Evolutionary conservation across 2,888 invertebrate species (phyloP).

Genomic region (Philhelius pedissequus): DNA sequence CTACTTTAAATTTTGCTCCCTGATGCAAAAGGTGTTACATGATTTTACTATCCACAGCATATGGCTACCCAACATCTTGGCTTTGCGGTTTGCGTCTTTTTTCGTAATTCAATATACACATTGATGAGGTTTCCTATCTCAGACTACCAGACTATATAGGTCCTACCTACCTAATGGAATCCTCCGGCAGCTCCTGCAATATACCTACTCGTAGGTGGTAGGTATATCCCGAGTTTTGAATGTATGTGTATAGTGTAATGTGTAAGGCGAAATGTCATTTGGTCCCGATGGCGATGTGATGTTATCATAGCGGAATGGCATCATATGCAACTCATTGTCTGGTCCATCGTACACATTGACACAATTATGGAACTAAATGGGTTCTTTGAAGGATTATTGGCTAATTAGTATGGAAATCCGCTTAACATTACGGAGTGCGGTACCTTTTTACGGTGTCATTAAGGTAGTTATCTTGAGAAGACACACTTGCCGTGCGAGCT

Average conservation of each 20-base stretch:
- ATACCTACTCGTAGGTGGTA: too few relatives aligned
- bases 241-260: not conserved
- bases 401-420: constrained; percentile 71
- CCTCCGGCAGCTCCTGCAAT: not conserved
- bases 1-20: constrained; percentile 51
- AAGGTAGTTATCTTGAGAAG: constrained; percentile 68
- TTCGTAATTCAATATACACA: constrained; percentile 52
- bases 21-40: constrained; percentile 61
- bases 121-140: not conserved
- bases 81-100: not conserved
- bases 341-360: not conserved
- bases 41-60: constrained; percentile 52
- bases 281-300: constrained; percentile 35
- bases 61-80: constrained; percentile 50
- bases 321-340: constrained; percentile 37
- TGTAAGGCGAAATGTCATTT: constrained; percentile 56
- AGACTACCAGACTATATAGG: not conserved
- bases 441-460: constrained; percentile 69
- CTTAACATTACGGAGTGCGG: constrained; percentile 66
- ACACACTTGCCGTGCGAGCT: constrained; percentile 33
- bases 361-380: constrained; percentile 52
- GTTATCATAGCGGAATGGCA: constrained; percentile 29
- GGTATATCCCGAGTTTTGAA: not conserved
- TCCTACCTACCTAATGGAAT: not conserved
- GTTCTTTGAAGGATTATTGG: constrained; percentile 69